These are phyloP conservation scores for Lepidurus packardi DNA, from an alignment of 1,140 invertebrate genomes.

Conservation along the genomic window DNA sequence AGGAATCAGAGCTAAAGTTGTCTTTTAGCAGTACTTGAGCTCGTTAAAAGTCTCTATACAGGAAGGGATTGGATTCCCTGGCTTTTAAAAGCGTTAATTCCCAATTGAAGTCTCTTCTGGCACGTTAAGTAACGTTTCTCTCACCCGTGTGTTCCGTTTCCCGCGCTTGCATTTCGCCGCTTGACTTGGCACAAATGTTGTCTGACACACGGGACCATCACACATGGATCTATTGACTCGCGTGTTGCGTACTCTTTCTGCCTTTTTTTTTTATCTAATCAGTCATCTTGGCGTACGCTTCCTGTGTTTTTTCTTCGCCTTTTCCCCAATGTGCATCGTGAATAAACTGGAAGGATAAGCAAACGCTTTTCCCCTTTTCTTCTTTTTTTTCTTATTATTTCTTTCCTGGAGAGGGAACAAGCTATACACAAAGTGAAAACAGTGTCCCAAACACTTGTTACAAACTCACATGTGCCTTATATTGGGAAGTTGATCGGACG, in stretches of 20 bases:
- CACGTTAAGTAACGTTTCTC: background rate
- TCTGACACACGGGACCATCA: background rate
- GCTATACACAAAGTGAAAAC: background rate
- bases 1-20: no score
- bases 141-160: background rate
- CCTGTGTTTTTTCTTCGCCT: background rate
- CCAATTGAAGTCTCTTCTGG: background rate
- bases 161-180: background rate
- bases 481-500: background rate
- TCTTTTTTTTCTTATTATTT: background rate
- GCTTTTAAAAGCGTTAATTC: background rate
- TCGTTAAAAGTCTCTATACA: background rate
- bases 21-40: no score
- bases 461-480: no score
- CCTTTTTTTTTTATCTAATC: conserved; percentile 6
- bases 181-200: background rate
- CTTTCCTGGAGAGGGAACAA: background rate
- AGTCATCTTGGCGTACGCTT: conserved; percentile 9
- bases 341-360: background rate
- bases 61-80: background rate
- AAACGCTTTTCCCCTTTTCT: background rate
- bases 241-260: background rate
- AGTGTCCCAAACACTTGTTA: background rate
- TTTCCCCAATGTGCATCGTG: background rate
- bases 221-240: background rate